Conservation (phyloP, 2,113 vertebrate species). For the Glareola pratincola region DNA sequence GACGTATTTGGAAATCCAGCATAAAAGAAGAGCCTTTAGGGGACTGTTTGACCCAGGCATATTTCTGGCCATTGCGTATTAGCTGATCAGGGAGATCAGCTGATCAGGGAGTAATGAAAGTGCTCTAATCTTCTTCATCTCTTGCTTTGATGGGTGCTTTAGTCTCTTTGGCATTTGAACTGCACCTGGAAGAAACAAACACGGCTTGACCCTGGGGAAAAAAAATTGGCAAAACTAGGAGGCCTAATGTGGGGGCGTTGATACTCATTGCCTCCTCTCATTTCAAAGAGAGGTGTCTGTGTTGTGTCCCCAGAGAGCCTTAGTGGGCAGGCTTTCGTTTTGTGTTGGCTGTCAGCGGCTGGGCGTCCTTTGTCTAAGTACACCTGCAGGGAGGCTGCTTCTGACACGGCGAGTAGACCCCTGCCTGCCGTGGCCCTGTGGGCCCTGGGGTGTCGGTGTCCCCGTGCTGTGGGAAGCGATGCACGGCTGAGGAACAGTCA, state of each 20-base stretch:
- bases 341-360: neutral
- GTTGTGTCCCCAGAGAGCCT: neutral
- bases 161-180: neutral
- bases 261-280: neutral
- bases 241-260: neutral
- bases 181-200: neutral
- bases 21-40: neutral
- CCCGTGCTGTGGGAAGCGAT: neutral
- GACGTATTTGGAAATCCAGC: neutral
- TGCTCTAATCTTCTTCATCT: neutral
- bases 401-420: too few relatives aligned
- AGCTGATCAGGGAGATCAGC: neutral
- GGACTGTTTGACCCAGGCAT: neutral
- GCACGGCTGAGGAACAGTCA: neutral
- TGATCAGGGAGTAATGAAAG: neutral
- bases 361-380: neutral
- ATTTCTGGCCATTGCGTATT: neutral
- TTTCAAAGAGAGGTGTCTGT: neutral
- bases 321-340: neutral
- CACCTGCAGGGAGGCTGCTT: neutral
- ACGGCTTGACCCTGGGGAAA: neutral
- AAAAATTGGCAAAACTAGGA: neutral
- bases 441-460: too few relatives aligned
- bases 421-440: rapidly evolving
- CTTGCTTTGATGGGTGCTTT: neutral